Evolutionary conservation across 2,888 invertebrate species (phyloP).

Genomic region (Drosophila formosana): DNA sequence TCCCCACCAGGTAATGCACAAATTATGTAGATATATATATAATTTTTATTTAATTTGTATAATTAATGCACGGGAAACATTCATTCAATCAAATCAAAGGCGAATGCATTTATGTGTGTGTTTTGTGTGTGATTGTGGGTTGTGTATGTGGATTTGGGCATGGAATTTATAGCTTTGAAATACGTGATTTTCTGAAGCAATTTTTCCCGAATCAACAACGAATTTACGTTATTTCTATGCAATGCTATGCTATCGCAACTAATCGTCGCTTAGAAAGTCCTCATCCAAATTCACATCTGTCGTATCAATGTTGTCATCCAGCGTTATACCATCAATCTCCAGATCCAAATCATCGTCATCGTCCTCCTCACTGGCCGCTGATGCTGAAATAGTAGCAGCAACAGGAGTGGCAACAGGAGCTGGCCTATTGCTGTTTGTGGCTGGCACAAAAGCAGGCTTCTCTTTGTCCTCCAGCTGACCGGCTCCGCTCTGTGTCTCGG

Average conservation of each 20-base stretch:
- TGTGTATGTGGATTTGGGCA: conserved; percentile 30
- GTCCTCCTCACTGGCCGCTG: conserved; percentile 69
- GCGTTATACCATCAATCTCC: conserved; percentile 92
- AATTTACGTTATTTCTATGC: conserved; percentile 48
- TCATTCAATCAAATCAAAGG: conserved; percentile 67
- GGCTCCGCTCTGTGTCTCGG: conserved; percentile 86
- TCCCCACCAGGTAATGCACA: conserved; percentile 15
- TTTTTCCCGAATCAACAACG: conserved; percentile 42
- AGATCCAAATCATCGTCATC: conserved; percentile 94
- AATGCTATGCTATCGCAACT: conserved; percentile 33
- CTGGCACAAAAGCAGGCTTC: conserved; percentile 64
- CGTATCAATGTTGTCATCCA: conserved; percentile 92
- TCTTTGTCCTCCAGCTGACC: conserved; percentile 79
- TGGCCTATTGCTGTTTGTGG: conserved; percentile 16
- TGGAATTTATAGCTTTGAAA: conserved; percentile 67
- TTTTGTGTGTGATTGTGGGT: conserved; percentile 14
- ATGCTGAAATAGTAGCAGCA: conserved; percentile 11
- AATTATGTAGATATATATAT: conserved; percentile 62
- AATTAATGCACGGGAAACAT: conserved; percentile 68
- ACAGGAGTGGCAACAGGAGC: conserved; percentile 13
- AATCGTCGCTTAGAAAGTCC: conserved; percentile 87
- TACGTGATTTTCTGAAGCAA: conserved; percentile 38
- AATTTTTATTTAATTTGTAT: conserved; percentile 57
- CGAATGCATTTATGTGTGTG: conserved; percentile 52
- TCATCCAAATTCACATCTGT: conserved; percentile 91